A percentile compares a stretch with the other conserved stretches of the same genome.
Evolutionary conservation across 2,113 vertebrate genomes (phyloP).

Genomic region (Picathartes gymnocephalus): DNA sequence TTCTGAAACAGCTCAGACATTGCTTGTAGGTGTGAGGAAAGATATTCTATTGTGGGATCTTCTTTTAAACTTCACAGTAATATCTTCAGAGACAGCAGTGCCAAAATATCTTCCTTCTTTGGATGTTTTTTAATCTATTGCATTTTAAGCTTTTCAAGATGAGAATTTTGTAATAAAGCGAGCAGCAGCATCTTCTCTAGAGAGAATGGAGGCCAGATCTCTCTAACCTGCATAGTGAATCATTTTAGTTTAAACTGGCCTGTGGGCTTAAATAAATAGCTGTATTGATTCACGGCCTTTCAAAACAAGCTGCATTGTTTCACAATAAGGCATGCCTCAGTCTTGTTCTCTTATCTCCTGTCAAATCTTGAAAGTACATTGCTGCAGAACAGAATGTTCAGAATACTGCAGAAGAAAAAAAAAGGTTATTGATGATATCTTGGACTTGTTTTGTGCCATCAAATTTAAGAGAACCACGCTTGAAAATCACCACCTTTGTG

Average conservation of each 20-base stretch:
- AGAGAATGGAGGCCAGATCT: background rate
- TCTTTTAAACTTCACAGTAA: background rate
- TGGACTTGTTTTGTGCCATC: background rate
- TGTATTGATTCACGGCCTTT: constrained; percentile 31
- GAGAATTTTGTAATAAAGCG: background rate
- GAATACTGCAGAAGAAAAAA: constrained; percentile 25
- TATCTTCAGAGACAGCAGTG: background rate
- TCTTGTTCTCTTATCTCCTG: background rate
- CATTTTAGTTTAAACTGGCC: constrained; percentile 35
- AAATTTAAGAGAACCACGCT: background rate
- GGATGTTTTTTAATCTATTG: background rate
- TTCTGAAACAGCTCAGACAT: background rate
- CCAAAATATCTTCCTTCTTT: background rate
- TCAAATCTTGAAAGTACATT: constrained; percentile 18
- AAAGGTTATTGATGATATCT: constrained; percentile 36
- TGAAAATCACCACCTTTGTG: constrained; percentile 26
- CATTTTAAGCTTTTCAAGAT: constrained; percentile 10
- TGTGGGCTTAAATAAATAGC: constrained; percentile 39
- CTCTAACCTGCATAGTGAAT: background rate
- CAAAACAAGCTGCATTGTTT: constrained; percentile 49
- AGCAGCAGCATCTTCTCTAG: background rate
- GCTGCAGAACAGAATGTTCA: constrained; percentile 9
- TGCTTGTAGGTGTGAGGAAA: background rate
- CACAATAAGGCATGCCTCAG: background rate
- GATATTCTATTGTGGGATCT: background rate